Conservation (phyloP, 2,888 invertebrate species). For the Melieria crassipennis region DNA sequence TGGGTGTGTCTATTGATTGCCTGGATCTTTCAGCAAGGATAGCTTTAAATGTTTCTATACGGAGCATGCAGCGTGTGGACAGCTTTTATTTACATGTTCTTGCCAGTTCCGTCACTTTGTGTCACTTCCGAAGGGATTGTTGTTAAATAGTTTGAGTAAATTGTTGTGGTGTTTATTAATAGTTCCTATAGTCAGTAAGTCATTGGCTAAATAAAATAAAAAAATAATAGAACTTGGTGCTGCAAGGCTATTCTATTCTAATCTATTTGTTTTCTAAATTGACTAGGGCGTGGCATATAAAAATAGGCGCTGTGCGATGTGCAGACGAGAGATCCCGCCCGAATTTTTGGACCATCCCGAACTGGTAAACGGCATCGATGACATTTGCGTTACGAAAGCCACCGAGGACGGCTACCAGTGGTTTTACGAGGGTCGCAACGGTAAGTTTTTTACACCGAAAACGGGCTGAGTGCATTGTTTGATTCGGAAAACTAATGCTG, state of each 20-base stretch:
- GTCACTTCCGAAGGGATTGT: too few species aligned
- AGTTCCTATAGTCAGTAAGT: too few species aligned
- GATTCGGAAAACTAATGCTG: constrained; percentile 5
- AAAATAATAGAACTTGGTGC: neutral
- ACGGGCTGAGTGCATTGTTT: too few species aligned
- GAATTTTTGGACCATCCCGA: constrained; percentile 89
- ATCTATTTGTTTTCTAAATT: neutral
- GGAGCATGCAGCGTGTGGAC: too few species aligned
- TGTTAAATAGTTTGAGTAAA: too few species aligned
- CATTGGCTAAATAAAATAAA: neutral
- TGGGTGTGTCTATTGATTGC: too few species aligned
- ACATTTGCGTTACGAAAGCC: constrained; percentile 65
- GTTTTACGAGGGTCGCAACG: constrained; percentile 96
- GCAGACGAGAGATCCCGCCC: constrained; percentile 87
- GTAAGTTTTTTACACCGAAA: constrained; percentile 68
- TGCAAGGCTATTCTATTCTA: neutral
- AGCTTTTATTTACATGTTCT: too few species aligned
- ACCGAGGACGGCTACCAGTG: constrained; percentile 83
- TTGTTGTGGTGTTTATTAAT: too few species aligned
- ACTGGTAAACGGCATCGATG: constrained; percentile 71
- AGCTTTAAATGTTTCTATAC: too few species aligned
- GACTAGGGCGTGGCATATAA: constrained; percentile 82
- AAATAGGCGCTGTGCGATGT: constrained; percentile 91
- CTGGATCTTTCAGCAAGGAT: too few species aligned
- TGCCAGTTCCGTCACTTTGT: too few species aligned